Percentiles rank a stretch among this genome's conserved stretches.
phyloP scores from a whole-genome alignment of 2,797 vertebrate species.

The Falco rusticolus region DNA sequence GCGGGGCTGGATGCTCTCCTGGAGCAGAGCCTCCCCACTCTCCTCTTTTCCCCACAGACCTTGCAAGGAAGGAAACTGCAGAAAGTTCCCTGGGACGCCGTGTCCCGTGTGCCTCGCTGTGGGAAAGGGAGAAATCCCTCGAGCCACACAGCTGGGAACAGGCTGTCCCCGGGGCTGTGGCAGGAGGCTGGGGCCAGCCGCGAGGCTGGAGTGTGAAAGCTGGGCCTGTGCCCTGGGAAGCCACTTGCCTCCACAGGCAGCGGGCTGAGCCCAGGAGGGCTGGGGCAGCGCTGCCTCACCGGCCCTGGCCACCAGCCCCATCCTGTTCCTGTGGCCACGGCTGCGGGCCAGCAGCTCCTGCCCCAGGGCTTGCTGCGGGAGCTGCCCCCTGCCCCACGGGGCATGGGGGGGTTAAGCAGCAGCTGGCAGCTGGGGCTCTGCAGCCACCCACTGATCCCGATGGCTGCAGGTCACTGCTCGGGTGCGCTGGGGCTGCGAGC shows the following conservation, averaged over 20 bases:
- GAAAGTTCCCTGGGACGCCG: background rate
- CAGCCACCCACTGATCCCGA: background rate
- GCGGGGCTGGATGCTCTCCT: background rate
- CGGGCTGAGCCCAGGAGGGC: background rate
- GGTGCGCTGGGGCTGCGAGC: background rate
- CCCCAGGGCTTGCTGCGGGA: background rate
- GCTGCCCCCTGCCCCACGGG: background rate
- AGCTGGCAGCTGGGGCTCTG: background rate
- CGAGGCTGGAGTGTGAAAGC: background rate
- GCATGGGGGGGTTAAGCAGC: background rate
- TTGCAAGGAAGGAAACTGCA: constrained; percentile 33
- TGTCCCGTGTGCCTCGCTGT: background rate
- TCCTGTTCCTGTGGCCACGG: background rate
- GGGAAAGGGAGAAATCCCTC: constrained; percentile 43
- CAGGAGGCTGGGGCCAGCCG: background rate
- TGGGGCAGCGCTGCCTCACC: rapidly evolving
- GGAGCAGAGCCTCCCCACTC: background rate
- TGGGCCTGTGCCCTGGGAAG: background rate
- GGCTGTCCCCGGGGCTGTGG: background rate
- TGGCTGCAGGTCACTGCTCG: background rate
- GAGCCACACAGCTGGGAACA: background rate
- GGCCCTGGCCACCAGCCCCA: background rate
- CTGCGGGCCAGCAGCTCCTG: background rate
- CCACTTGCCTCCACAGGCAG: rapidly evolving
- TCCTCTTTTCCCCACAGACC: background rate